Percentiles rank a stretch among this genome's conserved stretches.
phyloP scores from a whole-genome alignment of 53 echinoderm and acorn worm species.

The Arbacia lixula region DNA sequence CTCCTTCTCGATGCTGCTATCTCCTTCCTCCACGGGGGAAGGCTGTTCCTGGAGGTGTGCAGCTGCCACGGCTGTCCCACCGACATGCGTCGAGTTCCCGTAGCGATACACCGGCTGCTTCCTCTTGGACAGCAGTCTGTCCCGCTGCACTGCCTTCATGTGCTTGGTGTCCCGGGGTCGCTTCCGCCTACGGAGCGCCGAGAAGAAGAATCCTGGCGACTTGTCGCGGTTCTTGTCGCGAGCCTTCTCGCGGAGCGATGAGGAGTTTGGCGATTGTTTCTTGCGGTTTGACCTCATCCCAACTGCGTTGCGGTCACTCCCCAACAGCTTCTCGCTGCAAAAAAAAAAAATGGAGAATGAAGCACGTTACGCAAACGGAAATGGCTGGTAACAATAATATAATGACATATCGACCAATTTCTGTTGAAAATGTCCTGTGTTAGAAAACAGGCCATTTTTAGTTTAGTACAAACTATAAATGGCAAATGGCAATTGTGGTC shows the following conservation, averaged over 20 bases:
- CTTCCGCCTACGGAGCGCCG: constrained; percentile 67
- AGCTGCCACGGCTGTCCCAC: no score
- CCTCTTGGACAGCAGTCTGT: constrained; percentile 70
- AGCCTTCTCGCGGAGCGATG: constrained; percentile 2
- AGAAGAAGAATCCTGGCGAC: constrained; percentile 53
- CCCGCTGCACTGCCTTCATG: constrained; percentile 85
- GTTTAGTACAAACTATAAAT: no score
- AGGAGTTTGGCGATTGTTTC: constrained; percentile 9
- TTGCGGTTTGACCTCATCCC: constrained; percentile 50
- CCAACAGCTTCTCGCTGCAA: constrained; percentile 38
- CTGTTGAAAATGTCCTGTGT: no score
- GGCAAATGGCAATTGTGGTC: no score
- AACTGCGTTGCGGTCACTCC: constrained; percentile 48
- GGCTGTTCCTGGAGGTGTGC: neutral
- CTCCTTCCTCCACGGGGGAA: constrained; percentile 31
- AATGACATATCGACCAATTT: no score
- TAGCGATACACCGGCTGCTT: constrained; percentile 86
- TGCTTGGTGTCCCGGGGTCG: constrained; percentile 65
- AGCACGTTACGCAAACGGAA: no score
- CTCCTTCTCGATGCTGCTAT: constrained; percentile 21
- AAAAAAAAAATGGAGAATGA: neutral
- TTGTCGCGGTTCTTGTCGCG: constrained; percentile 41
- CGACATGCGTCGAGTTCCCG: constrained; percentile 33
- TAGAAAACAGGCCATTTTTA: no score
- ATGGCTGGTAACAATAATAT: no score